A percentile compares a stretch with the other conserved stretches of the same genome.
phyloP scores from a whole-genome alignment of 2,797 vertebrate species.

The Cossypha heuglini region DNA sequence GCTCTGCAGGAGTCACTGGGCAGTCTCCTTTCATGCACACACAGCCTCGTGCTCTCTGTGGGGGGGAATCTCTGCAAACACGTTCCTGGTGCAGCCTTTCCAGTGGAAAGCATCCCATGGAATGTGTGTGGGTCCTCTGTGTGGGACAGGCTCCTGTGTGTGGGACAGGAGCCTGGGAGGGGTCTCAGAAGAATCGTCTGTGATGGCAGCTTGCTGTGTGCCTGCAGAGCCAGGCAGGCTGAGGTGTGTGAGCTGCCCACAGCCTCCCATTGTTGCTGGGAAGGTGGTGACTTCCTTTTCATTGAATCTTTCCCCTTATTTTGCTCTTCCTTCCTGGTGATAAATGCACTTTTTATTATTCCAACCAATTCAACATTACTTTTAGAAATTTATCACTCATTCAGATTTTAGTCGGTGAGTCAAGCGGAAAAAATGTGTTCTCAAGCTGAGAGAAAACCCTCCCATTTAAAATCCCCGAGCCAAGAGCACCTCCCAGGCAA shows the following conservation, averaged over 20 bases:
- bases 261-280: not conserved
- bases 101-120: not conserved
- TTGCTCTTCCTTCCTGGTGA: constrained; percentile 49
- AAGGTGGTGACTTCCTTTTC: constrained; percentile 26
- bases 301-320: constrained; percentile 4
- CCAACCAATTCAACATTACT: not conserved
- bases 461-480: not conserved
- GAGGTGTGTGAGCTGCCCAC: not conserved
- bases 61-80: not conserved
- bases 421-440: constrained; percentile 45
- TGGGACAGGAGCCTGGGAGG: not conserved
- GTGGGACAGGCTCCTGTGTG: not conserved
- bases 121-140: not conserved
- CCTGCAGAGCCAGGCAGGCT: not conserved
- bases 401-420: constrained; percentile 45
- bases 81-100: not conserved
- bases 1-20: not conserved
- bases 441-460: constrained; percentile 11
- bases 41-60: not conserved
- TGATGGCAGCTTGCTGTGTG: not conserved
- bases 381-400: constrained; percentile 59
- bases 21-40: not conserved
- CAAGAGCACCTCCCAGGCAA: constrained; percentile 46
- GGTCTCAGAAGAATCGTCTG: not conserved
- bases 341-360: constrained; percentile 34